Evolutionary conservation across 2,797 vertebrate genomes (phyloP).

Genomic region (Anniella stebbinsi): DNA sequence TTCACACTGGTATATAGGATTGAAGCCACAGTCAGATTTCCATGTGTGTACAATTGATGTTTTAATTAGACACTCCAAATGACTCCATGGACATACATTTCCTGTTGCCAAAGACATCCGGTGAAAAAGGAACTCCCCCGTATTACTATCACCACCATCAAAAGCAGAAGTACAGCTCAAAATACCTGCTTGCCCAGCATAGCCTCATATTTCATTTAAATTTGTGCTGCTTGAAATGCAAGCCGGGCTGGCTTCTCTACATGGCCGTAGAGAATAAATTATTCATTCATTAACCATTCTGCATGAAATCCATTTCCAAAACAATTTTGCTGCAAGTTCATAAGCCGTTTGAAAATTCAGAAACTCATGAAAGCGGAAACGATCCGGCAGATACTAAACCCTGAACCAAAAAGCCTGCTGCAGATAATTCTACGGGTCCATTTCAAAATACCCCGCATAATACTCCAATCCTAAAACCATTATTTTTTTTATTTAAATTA

Average conservation of each 20-base stretch:
- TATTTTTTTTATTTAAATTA: slow-evolving; percentile 59
- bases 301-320: slow-evolving; percentile 70
- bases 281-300: slow-evolving; percentile 66
- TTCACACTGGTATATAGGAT: too few relatives aligned
- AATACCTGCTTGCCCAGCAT: slow-evolving; percentile 57
- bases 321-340: slow-evolving; percentile 69
- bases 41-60: slow-evolving; percentile 84
- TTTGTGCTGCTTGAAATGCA: slow-evolving; percentile 72
- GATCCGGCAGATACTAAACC: slow-evolving; percentile 63
- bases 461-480: slow-evolving; percentile 66
- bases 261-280: slow-evolving; percentile 39
- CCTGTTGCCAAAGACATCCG: slow-evolving; percentile 65
- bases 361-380: slow-evolving; percentile 69
- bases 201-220: slow-evolving; percentile 64
- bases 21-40: slow-evolving; percentile 35
- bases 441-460: slow-evolving; percentile 67
- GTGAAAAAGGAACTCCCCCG: slow-evolving; percentile 50
- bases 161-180: slow-evolving; percentile 47
- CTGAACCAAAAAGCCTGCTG: slow-evolving; percentile 51
- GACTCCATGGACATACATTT: slow-evolving; percentile 81
- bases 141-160: not conserved
- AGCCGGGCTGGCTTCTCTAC: slow-evolving; percentile 65
- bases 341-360: slow-evolving; percentile 68
- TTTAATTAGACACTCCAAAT: slow-evolving; percentile 87
- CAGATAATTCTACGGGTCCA: slow-evolving; percentile 71